Conservation (phyloP, 2,113 vertebrate genomes). For the Onychostruthus taczanowskii region DNA sequence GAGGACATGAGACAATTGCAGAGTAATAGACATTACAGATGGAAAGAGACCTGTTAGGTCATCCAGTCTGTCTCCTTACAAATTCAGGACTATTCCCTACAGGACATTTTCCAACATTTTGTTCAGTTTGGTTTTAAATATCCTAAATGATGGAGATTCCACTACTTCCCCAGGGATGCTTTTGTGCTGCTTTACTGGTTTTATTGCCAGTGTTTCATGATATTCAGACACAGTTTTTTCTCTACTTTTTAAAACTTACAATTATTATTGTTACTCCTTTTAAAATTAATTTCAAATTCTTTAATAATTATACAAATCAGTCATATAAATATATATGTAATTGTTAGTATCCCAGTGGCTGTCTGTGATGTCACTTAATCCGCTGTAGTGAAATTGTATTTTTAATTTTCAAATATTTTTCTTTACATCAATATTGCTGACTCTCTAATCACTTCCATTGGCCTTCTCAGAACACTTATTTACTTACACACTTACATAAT, state of each 20-base stretch:
- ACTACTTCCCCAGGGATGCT: background rate
- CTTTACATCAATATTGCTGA: background rate
- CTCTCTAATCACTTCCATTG: background rate
- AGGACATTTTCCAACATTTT: constrained; percentile 31
- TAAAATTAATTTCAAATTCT: background rate
- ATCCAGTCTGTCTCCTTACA: constrained; percentile 38
- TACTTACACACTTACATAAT: background rate
- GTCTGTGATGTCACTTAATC: background rate
- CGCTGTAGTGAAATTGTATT: background rate
- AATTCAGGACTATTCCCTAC: background rate
- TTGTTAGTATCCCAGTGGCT: background rate
- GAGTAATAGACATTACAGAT: constrained; percentile 32
- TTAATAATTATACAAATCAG: background rate
- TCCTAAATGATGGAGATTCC: constrained; percentile 14
- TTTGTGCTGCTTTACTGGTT: background rate
- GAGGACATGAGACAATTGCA: constrained; percentile 28
- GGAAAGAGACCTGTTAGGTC: constrained; percentile 37
- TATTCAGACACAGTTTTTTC: background rate
- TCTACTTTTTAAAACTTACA: background rate
- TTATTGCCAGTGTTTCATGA: constrained; percentile 3
- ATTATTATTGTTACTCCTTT: background rate
- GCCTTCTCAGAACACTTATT: background rate
- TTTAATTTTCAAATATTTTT: background rate
- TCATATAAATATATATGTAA: background rate
- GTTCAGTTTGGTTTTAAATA: constrained; percentile 37